A percentile compares a stretch with the other conserved stretches of the same genome.
Conservation (phyloP, 2,113 vertebrate genomes). For the Desmodus rotundus region DNA sequence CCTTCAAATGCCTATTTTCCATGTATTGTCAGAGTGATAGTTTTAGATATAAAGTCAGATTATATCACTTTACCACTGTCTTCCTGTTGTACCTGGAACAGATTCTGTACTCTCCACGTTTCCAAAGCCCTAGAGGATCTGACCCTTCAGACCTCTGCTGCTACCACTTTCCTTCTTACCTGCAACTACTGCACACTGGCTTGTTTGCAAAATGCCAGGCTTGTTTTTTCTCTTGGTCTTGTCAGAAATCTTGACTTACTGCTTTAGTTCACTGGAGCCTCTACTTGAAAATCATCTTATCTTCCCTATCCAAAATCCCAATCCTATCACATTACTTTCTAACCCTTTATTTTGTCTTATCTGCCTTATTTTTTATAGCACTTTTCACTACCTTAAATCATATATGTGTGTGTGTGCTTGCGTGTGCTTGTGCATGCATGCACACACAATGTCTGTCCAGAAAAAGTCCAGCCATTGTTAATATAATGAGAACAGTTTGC, state of each 20-base stretch:
- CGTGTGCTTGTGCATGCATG: too few relatives aligned
- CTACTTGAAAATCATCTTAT: background rate
- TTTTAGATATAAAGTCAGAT: background rate
- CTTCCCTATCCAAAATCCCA: background rate
- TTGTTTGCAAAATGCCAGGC: background rate
- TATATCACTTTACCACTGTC: background rate
- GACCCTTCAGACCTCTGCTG: too few relatives aligned
- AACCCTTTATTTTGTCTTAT: background rate
- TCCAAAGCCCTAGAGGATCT: background rate
- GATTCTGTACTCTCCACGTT: background rate
- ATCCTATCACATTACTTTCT: background rate
- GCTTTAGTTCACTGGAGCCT: background rate
- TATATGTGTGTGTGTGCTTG: background rate
- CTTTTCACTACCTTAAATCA: background rate
- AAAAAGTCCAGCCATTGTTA: too few relatives aligned
- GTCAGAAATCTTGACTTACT: background rate
- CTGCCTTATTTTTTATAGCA: background rate
- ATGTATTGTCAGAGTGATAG: background rate
- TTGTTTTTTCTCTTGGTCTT: background rate
- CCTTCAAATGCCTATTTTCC: background rate
- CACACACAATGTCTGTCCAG: too few relatives aligned
- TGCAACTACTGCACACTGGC: background rate
- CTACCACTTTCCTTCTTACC: background rate
- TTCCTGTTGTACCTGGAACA: background rate
- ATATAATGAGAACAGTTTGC: too few relatives aligned